These are phyloP conservation scores for Trachelus troglodyta DNA, from an alignment of 2,888 invertebrate species.

Conservation along the genomic window DNA sequence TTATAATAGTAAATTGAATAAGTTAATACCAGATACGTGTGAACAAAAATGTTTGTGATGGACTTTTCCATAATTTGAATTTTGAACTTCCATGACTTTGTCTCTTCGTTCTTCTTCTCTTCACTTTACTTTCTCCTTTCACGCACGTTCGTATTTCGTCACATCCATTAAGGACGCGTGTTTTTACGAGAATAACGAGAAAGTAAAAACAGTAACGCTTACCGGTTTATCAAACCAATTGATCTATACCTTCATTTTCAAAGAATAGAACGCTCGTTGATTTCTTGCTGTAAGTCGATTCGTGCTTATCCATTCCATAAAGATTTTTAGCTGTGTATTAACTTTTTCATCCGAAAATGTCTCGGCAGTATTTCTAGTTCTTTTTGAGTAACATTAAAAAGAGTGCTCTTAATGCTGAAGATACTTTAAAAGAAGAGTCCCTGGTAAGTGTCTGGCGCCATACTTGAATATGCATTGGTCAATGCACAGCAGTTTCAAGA, in stretches of 20 bases:
- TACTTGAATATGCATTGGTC: not conserved
- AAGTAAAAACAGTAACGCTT: not conserved
- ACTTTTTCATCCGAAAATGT: not conserved
- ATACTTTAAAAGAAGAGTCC: not conserved
- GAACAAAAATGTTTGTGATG: not conserved
- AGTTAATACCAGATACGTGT: not conserved
- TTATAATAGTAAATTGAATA: not conserved
- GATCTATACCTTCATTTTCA: not conserved
- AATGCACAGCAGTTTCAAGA: not conserved
- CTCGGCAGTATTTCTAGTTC: not conserved
- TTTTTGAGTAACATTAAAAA: not conserved
- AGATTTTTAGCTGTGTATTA: not conserved
- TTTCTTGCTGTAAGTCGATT: not conserved
- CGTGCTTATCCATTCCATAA: not conserved
- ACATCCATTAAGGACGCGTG: not conserved
- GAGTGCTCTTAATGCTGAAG: not conserved
- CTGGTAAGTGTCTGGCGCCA: not conserved
- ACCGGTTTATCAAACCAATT: not conserved
- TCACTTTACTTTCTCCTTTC: not conserved
- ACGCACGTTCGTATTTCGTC: conserved; percentile 4
- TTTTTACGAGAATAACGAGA: not conserved
- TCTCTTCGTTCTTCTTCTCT: not conserved
- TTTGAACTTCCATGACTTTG: not conserved
- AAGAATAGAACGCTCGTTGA: not conserved
- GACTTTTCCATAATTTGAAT: not conserved